Evolutionary conservation across 2,113 vertebrate species (phyloP).

Genomic region (Sinocyclocheilus rhinocerous): DNA sequence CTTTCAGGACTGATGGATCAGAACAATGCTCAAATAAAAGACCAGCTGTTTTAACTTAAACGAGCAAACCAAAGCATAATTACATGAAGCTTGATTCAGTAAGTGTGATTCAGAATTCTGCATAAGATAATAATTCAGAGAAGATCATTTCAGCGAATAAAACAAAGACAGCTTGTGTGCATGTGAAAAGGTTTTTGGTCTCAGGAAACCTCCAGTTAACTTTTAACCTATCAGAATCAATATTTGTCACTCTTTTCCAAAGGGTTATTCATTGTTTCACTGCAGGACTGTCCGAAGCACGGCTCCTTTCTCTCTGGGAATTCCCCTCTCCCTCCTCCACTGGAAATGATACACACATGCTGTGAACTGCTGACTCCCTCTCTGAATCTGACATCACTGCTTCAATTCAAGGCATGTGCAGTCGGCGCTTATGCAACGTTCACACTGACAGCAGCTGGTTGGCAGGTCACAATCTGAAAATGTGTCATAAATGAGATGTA

Average conservation of each 20-base stretch:
- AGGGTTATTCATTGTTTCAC: not conserved
- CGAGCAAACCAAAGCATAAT: constrained; percentile 1
- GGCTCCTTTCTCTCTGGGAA: constrained; percentile 23
- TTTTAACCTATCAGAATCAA: constrained; percentile 12
- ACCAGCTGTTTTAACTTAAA: not conserved
- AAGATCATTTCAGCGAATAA: not conserved
- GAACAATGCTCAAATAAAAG: not conserved
- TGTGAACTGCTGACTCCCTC: not conserved
- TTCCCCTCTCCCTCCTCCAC: constrained; percentile 15
- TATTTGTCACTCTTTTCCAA: not conserved
- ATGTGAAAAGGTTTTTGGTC: not conserved
- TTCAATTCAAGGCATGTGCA: not conserved
- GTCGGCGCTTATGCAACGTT: not conserved
- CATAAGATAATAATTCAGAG: not conserved
- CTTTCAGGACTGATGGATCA: not conserved
- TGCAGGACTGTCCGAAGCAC: not conserved
- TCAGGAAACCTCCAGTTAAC: not conserved
- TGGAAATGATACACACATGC: constrained; percentile 15
- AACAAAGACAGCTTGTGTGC: not conserved
- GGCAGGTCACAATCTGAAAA: not conserved
- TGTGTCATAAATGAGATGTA: not conserved
- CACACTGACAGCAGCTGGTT: not conserved
- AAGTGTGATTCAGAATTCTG: not conserved
- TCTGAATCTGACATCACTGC: not conserved
- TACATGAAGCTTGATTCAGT: not conserved